Evolutionary conservation across 2,797 vertebrate genomes (phyloP).

Genomic region (Centroberyx gerrardi): DNA sequence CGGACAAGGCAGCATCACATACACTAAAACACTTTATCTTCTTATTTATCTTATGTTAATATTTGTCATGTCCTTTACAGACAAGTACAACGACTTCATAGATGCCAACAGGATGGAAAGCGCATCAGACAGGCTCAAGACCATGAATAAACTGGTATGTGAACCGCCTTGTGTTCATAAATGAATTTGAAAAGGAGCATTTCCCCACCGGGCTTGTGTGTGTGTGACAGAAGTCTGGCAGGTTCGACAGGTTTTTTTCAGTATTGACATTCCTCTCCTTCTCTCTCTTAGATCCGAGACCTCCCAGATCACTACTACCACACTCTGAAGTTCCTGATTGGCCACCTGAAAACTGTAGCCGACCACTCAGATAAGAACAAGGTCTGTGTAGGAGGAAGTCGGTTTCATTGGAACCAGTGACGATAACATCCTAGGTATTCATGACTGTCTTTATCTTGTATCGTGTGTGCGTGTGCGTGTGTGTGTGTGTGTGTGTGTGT

Average conservation of each 20-base stretch:
- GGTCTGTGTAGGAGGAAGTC: slow-evolving; percentile 76
- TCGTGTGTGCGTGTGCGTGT: background rate
- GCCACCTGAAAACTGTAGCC: slow-evolving; percentile 95
- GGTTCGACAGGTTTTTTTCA: slow-evolving; percentile 41
- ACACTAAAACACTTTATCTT: background rate
- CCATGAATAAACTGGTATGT: slow-evolving; percentile 93
- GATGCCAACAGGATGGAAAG: slow-evolving; percentile 96
- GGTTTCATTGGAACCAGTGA: too few species aligned
- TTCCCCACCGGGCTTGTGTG: background rate
- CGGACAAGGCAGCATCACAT: background rate
- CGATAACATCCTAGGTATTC: fast-evolving
- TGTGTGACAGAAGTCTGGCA: background rate
- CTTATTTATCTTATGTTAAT: background rate
- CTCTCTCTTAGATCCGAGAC: slow-evolving; percentile 89
- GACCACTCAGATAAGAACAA: slow-evolving; percentile 97
- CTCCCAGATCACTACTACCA: slow-evolving; percentile 96
- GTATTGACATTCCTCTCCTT: slow-evolving; percentile 2
- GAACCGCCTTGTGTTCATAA: background rate
- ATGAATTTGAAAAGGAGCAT: background rate
- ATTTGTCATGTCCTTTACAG: slow-evolving; percentile 72
- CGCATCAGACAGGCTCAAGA: slow-evolving; percentile 93
- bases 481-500: background rate
- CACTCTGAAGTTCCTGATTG: slow-evolving; percentile 95
- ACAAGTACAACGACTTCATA: slow-evolving; percentile 98
- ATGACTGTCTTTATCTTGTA: background rate